phyloP scores from a whole-genome alignment of 1,140 invertebrate species.

The Rhagoletis pomonella region DNA sequence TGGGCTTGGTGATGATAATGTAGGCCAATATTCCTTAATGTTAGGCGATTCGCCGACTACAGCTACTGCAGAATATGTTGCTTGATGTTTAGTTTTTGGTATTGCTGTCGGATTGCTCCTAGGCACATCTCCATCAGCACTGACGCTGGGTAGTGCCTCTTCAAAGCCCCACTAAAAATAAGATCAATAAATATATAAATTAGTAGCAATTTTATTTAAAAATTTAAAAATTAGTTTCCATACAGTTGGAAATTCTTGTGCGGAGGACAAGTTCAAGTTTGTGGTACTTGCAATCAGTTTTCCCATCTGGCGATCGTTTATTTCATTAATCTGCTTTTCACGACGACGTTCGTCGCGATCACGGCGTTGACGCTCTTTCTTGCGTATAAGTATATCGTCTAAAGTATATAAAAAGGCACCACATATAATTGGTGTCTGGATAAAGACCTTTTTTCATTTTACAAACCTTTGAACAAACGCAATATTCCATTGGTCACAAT shows the following conservation, averaged over 20 bases:
- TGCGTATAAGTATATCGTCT: slow-evolving; percentile 81
- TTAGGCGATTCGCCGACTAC: slow-evolving; percentile 63
- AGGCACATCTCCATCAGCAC: too few relatives aligned
- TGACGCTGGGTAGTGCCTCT: slow-evolving; percentile 61
- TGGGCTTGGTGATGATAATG: slow-evolving; percentile 56
- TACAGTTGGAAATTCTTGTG: slow-evolving; percentile 80
- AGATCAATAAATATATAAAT: not conserved
- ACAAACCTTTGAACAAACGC: slow-evolving; percentile 79
- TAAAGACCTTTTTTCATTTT: too few relatives aligned
- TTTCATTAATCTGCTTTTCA: slow-evolving; percentile 82
- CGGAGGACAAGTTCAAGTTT: slow-evolving; percentile 79
- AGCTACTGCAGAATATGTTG: slow-evolving; percentile 59
- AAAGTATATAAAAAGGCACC: slow-evolving; percentile 1
- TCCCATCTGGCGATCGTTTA: slow-evolving; percentile 83
- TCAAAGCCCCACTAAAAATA: slow-evolving; percentile 68
- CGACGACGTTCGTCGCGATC: slow-evolving; percentile 82
- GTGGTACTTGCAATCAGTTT: slow-evolving; percentile 75
- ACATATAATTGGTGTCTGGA: too few relatives aligned
- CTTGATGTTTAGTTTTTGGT: slow-evolving; percentile 25
- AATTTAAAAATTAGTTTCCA: slow-evolving; percentile 53
- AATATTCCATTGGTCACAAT: slow-evolving; percentile 82
- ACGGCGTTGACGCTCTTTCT: slow-evolving; percentile 78
- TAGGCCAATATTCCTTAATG: slow-evolving; percentile 67
- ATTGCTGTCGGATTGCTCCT: not conserved
- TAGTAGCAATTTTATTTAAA: too few relatives aligned